A percentile compares a stretch with the other conserved stretches of the same genome.
Evolutionary conservation across 2,113 vertebrate genomes (phyloP).

Genomic region (Poeciliopsis turrubarensis): DNA sequence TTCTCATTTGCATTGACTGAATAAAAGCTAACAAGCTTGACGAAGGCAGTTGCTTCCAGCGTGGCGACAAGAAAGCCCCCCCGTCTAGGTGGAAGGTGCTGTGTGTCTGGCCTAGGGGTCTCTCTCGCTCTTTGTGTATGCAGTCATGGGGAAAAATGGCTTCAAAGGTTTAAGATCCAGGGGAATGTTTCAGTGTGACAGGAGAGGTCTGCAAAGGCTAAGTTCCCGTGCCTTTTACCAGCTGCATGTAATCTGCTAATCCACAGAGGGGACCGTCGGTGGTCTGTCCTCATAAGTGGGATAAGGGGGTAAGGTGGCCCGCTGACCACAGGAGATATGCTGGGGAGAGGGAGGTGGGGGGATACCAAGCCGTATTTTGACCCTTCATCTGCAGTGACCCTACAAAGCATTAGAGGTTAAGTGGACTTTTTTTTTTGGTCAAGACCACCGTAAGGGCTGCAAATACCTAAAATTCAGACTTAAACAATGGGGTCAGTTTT

Average conservation of each 20-base stretch:
- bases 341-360: constrained; percentile 24
- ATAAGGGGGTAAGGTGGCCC: constrained; percentile 46
- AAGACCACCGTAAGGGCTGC: constrained; percentile 13
- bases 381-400: constrained; percentile 61
- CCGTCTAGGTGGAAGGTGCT: constrained; percentile 62
- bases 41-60: constrained; percentile 44
- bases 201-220: constrained; percentile 48
- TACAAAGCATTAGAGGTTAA: constrained; percentile 72
- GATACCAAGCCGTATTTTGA: constrained; percentile 29
- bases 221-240: constrained; percentile 67
- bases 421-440: constrained; percentile 50
- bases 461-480: constrained; percentile 45
- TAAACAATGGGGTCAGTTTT: constrained; percentile 5
- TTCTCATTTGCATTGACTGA: constrained; percentile 33
- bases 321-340: constrained; percentile 68
- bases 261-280: constrained; percentile 60
- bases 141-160: constrained; percentile 75
- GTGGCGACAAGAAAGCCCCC: constrained; percentile 47
- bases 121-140: constrained; percentile 65
- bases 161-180: constrained; percentile 73
- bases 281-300: constrained; percentile 67
- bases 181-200: constrained; percentile 52
- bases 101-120: constrained; percentile 48
- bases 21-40: constrained; percentile 37
- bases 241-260: constrained; percentile 79